phyloP scores from a whole-genome alignment of 2,113 vertebrate species.

The Sterrhoptilus dennistouni region DNA sequence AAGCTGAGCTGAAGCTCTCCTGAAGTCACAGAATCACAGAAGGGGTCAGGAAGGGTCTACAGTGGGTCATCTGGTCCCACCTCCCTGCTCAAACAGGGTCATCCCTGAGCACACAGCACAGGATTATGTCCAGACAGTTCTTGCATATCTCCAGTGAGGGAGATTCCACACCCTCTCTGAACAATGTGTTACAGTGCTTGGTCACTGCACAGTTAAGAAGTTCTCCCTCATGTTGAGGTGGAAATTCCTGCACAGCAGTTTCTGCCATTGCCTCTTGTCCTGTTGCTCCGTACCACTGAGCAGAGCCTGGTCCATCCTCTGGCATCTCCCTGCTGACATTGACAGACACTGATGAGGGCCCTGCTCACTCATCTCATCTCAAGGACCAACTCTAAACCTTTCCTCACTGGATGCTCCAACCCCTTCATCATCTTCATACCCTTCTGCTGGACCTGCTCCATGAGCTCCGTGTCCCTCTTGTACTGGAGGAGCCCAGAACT shows the following conservation, averaged over 20 bases:
- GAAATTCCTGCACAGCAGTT: neutral
- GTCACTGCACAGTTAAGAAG: neutral
- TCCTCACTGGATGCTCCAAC: neutral
- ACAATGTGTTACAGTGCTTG: neutral
- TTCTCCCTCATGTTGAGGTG: neutral
- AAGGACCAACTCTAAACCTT: neutral
- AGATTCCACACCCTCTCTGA: neutral
- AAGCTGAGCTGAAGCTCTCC: neutral
- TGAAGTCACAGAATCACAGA: neutral
- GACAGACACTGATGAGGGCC: neutral
- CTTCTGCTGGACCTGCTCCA: neutral
- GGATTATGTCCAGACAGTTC: neutral
- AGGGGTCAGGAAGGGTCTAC: neutral
- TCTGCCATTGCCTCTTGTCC: neutral
- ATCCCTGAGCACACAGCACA: neutral
- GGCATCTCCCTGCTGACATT: neutral
- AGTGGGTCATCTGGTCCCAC: neutral
- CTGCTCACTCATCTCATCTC: neutral
- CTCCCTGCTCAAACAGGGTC: neutral
- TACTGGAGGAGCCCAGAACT: neutral
- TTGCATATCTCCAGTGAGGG: neutral
- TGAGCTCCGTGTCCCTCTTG: neutral
- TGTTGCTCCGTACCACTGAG: fast-evolving
- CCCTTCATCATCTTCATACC: neutral
- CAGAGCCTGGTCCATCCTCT: neutral